Evolutionary conservation across 2,888 invertebrate species (phyloP).

Genomic region (Monopis laevigella): DNA sequence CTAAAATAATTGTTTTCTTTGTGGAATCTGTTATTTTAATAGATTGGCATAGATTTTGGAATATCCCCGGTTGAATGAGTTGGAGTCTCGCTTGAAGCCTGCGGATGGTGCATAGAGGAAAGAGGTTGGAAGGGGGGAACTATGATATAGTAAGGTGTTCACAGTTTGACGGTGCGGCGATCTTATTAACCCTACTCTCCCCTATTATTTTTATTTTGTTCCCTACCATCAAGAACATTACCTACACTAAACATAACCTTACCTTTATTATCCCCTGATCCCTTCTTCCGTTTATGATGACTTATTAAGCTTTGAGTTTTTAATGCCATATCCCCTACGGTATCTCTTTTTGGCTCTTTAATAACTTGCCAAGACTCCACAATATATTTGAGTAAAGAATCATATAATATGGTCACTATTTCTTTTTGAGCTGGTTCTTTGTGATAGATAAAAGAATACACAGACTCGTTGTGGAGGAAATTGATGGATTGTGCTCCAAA

Average conservation of each 20-base stretch:
- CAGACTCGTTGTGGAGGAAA: slow-evolving; percentile 28
- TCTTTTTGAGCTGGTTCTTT: slow-evolving; percentile 40
- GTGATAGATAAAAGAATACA: slow-evolving; percentile 23
- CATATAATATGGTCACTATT: slow-evolving; percentile 42
- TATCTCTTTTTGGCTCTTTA: slow-evolving; percentile 26
- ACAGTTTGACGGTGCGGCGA: too few species aligned
- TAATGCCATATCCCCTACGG: slow-evolving; percentile 8
- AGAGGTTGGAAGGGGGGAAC: neutral
- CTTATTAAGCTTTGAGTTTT: neutral
- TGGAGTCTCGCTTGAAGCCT: too few species aligned
- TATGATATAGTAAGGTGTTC: neutral
- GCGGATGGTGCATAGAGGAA: too few species aligned
- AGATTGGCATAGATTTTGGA: too few species aligned
- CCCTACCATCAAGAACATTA: neutral
- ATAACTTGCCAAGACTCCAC: slow-evolving; percentile 47
- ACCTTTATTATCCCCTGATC: neutral
- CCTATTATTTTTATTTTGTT: neutral
- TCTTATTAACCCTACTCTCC: too few species aligned
- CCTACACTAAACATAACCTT: too few species aligned
- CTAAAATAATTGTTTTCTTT: too few species aligned
- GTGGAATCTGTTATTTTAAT: too few species aligned
- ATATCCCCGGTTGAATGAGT: too few species aligned
- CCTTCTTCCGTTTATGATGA: neutral
- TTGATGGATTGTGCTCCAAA: slow-evolving; percentile 25
- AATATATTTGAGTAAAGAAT: slow-evolving; percentile 45